phyloP scores from a whole-genome alignment of 2,888 invertebrate genomes.

The Pasiphila rectangulata region DNA sequence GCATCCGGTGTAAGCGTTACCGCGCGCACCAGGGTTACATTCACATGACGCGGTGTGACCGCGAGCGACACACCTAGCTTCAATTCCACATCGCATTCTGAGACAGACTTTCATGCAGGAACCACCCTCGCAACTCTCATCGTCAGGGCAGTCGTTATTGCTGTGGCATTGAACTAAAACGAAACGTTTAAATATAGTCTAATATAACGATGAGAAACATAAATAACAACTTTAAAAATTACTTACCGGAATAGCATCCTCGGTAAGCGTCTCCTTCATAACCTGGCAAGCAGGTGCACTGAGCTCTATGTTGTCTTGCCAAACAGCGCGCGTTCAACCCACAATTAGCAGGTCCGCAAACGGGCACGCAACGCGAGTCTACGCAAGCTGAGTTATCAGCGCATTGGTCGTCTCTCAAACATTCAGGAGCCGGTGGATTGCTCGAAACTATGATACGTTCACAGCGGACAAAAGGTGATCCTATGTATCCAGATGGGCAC shows the following conservation, averaged over 20 bases:
- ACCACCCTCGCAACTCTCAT: slow-evolving; percentile 90
- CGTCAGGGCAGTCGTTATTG: slow-evolving; percentile 90
- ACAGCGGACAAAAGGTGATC: slow-evolving; percentile 89
- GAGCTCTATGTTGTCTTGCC: slow-evolving; percentile 88
- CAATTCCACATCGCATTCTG: slow-evolving; percentile 88
- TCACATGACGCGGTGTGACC: slow-evolving; percentile 90
- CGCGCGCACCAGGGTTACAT: slow-evolving; percentile 87
- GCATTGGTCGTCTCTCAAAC: slow-evolving; percentile 88
- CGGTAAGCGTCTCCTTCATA: slow-evolving; percentile 91
- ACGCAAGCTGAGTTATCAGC: slow-evolving; percentile 91
- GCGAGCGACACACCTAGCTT: slow-evolving; percentile 89
- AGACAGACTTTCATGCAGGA: slow-evolving; percentile 90
- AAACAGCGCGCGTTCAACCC: slow-evolving; percentile 89
- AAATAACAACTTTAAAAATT: not conserved
- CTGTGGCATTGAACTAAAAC: slow-evolving; percentile 89
- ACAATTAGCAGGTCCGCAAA: slow-evolving; percentile 87
- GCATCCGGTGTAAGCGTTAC: slow-evolving; percentile 90
- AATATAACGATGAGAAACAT: not conserved
- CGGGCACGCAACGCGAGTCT: slow-evolving; percentile 86
- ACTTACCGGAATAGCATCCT: slow-evolving; percentile 86
- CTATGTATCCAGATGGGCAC: slow-evolving; percentile 88
- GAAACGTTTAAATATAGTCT: slow-evolving; percentile 11
- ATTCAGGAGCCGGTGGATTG: slow-evolving; percentile 85
- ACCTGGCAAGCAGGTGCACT: slow-evolving; percentile 90
- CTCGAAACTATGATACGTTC: slow-evolving; percentile 56